phyloP scores from a whole-genome alignment of 2,113 vertebrate species.

The Anolis sagrei region DNA sequence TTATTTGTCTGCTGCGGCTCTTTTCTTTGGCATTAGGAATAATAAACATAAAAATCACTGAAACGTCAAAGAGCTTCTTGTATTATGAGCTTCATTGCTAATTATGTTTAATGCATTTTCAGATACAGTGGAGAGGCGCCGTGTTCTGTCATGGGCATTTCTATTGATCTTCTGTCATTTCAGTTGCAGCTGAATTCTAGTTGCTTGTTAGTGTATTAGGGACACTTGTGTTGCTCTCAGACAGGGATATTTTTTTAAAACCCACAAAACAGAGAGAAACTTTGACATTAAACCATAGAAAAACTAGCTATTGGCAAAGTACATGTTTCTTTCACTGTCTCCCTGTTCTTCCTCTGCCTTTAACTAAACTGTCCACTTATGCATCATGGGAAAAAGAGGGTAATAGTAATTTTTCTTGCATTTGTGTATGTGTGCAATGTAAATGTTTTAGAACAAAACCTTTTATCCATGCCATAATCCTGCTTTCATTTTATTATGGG shows the following conservation, averaged over 20 bases:
- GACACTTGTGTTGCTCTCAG: background rate
- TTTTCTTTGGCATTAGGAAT: background rate
- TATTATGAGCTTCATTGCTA: conserved; percentile 15
- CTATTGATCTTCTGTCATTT: conserved; percentile 7
- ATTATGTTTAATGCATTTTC: conserved; percentile 26
- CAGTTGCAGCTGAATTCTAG: conserved; percentile 19
- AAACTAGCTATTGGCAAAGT: background rate
- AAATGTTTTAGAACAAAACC: no score
- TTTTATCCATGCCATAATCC: no score
- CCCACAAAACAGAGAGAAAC: background rate
- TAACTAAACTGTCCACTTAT: background rate
- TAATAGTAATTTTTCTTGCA: no score
- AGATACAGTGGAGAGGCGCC: background rate
- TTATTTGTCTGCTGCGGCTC: background rate
- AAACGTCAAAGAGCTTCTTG: background rate
- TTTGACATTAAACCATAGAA: background rate
- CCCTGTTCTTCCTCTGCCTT: background rate
- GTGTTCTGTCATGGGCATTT: conserved; percentile 10
- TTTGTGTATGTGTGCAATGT: no score
- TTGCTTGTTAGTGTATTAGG: conserved; percentile 26
- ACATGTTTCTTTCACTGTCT: background rate
- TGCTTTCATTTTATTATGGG: no score
- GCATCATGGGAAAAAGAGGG: no score
- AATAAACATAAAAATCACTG: conserved; percentile 15
- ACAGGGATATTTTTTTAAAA: background rate